Conservation (phyloP, 2,113 vertebrate genomes). For the Chinchilla lanigera region DNA sequence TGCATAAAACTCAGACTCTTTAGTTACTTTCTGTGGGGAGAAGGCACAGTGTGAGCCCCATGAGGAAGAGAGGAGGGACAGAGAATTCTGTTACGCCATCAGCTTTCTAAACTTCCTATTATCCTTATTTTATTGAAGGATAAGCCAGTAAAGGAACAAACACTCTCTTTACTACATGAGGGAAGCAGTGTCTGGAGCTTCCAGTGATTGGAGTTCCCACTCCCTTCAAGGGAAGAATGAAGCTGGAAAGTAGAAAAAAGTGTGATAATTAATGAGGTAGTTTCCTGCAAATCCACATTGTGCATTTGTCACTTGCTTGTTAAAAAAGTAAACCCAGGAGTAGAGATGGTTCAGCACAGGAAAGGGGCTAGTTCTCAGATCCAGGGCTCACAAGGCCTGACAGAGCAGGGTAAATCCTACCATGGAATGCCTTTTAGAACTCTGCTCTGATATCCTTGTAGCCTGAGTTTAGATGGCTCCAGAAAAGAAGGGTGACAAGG, state of each 20-base stretch:
- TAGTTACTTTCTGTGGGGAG: neutral
- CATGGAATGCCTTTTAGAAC: rapidly evolving
- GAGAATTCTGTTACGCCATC: rapidly evolving
- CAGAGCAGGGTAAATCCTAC: neutral
- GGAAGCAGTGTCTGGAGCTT: neutral
- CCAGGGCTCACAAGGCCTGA: neutral
- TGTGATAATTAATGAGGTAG: neutral
- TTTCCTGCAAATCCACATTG: neutral
- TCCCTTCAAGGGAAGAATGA: neutral
- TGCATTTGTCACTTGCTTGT: neutral
- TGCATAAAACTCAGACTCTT: neutral
- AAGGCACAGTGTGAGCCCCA: rapidly evolving
- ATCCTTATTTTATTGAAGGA: neutral
- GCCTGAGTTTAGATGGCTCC: conserved; percentile 87
- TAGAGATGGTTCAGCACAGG: rapidly evolving
- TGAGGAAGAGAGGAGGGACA: too few species aligned
- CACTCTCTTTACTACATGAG: neutral
- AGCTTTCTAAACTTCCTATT: neutral
- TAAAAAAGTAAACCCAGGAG: neutral
- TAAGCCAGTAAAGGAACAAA: neutral
- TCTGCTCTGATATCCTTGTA: neutral
- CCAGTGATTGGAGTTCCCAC: neutral
- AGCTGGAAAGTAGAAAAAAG: neutral
- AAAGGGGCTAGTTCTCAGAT: rapidly evolving
- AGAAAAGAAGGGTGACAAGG: conserved; percentile 92